Evolutionary conservation across 2,113 vertebrate species (phyloP), one percentile per base, ranked within the genome.

Genomic region (Charadrius vociferus): DNA sequence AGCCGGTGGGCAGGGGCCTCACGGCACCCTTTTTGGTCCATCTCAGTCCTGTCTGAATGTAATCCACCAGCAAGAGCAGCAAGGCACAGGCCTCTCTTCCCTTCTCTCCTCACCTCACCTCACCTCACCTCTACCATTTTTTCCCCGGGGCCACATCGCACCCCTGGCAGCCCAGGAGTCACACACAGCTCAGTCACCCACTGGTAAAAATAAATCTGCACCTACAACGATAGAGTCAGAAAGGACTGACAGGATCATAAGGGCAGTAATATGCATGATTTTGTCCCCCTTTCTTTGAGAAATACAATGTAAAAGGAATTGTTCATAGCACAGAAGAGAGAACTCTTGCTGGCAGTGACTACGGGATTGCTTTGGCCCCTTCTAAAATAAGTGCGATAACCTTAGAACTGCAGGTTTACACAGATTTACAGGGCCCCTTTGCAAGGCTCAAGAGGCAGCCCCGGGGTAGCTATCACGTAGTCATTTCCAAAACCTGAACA

Each of bases 1-100:
- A 15, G 17, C 12, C 0, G 0, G 15, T n/a, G 36, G 14, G 27
- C 9, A 36, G 23, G 9, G 5, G 4, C 18, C 21, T 21, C 4
- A 1, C 6, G 5, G 34, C 2, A 2, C 56, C 36, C 22, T 58
- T 63, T 58, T 29, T 34, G 21, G 34, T 72, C 49, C 22, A 50
- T 50, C 43, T 58, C 58, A 45, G 52, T 47, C 27, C 59, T 66
- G 23, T 52, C 19, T 4, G 3, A 66, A 73, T 6, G 23, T 17
- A 52, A 79, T 29, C 27, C 13, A 16, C 15, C 2, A 3, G 59
- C 22, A 15, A 53, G 20, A 80, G 37, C 37, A 66, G 19, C 37
- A 73, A 16, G 23, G 20, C 37, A 22, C 0, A 1, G 34, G 21
- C 23, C 74, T 29, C 39, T 37, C 18, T 19, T 19, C 50, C 49